Evolutionary conservation across 1,140 invertebrate genomes (phyloP).

Genomic region (Andricus grossulariae): DNA sequence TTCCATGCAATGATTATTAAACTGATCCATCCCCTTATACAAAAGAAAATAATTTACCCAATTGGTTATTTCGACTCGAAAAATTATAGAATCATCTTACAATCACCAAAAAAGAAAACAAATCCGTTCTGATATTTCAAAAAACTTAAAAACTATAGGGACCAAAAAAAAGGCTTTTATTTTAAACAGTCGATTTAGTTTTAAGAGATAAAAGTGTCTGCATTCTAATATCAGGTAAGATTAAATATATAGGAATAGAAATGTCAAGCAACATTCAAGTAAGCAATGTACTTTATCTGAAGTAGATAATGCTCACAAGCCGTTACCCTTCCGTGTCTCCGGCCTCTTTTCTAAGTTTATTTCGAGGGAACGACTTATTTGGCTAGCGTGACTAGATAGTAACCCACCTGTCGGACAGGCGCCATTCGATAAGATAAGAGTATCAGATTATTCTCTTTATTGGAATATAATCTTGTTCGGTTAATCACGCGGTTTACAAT

Average conservation of each 20-base stretch:
- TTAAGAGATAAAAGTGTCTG: background rate
- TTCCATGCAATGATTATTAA: no score
- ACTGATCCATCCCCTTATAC: no score
- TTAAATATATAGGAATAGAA: slow-evolving; percentile 16
- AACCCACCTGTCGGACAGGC: slow-evolving; percentile 33
- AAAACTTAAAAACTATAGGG: no score
- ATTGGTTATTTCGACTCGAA: no score
- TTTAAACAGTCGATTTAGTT: background rate
- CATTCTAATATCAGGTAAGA: background rate
- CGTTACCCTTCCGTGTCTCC: slow-evolving; percentile 30
- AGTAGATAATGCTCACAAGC: slow-evolving; percentile 30
- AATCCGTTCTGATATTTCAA: no score
- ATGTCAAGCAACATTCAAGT: slow-evolving; percentile 24
- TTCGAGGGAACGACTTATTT: slow-evolving; percentile 31
- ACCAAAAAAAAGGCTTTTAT: background rate
- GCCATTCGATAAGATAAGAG: slow-evolving; percentile 34
- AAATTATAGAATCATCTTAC: no score
- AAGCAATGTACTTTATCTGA: slow-evolving; percentile 31
- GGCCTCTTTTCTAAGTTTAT: slow-evolving; percentile 34
- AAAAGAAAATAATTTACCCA: no score
- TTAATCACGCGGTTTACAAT: slow-evolving; percentile 27
- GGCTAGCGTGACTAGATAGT: slow-evolving; percentile 36
- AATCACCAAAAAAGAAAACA: no score
- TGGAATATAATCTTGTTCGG: slow-evolving; percentile 35
- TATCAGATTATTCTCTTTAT: slow-evolving; percentile 35